phyloP scores from a whole-genome alignment of 1,140 invertebrate genomes.

The Stegodyphus dumicola region DNA sequence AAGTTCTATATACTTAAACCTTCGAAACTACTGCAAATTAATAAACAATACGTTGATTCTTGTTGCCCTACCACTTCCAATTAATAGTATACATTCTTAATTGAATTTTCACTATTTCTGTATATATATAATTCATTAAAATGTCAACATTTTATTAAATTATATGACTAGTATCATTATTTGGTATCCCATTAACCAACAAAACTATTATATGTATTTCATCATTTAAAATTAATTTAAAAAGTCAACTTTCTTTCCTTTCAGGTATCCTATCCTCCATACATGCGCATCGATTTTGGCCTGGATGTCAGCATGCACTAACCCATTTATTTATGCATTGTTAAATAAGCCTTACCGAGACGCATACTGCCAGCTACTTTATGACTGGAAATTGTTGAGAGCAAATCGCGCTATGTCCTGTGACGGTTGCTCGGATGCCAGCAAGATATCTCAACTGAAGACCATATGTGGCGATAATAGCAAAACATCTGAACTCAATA shows the following conservation, averaged over 20 bases:
- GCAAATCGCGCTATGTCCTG: background rate
- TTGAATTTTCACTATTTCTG: too few species aligned
- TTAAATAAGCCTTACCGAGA: slow-evolving; percentile 85
- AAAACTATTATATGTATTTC: too few species aligned
- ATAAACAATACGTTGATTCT: too few species aligned
- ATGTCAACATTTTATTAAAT: too few species aligned
- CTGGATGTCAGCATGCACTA: slow-evolving; percentile 87
- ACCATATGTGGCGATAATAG: slow-evolving; percentile 10
- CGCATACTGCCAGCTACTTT: slow-evolving; percentile 78
- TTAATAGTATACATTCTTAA: too few species aligned
- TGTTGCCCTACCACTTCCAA: too few species aligned
- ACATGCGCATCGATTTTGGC: slow-evolving; percentile 83
- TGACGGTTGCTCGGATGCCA: slow-evolving; percentile 12
- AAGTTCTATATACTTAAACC: too few species aligned
- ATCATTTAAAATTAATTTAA: too few species aligned
- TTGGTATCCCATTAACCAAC: too few species aligned
- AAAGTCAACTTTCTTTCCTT: background rate
- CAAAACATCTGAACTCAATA: slow-evolving; percentile 21
- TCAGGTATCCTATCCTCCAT: slow-evolving; percentile 78
- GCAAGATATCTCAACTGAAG: slow-evolving; percentile 3
- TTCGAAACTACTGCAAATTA: too few species aligned
- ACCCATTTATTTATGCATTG: slow-evolving; percentile 87
- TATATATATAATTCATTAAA: too few species aligned
- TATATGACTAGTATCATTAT: too few species aligned
- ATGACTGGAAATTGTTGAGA: slow-evolving; percentile 18